Conservation (phyloP, 2,888 invertebrate species). For the Linnaemya tessellans region DNA sequence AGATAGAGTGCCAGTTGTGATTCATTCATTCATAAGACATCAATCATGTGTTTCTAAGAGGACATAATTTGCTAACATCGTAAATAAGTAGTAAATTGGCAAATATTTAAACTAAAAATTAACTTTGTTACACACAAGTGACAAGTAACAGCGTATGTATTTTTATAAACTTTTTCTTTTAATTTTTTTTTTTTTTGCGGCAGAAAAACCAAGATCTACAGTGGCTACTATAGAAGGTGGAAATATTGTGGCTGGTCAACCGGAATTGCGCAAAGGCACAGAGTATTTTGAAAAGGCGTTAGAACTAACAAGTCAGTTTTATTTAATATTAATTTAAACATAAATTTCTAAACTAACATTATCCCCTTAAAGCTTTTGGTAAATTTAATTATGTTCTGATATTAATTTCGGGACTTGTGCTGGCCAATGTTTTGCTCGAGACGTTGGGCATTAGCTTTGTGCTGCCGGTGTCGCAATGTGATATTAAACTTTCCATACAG, state of each 20-base stretch:
- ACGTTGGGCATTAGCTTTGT: conserved; percentile 85
- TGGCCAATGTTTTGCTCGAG: conserved; percentile 83
- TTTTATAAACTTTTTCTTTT: conserved; percentile 1
- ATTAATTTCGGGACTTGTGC: conserved; percentile 84
- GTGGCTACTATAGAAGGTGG: conserved; percentile 74
- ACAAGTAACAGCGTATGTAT: background rate
- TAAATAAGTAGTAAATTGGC: conserved; percentile 5
- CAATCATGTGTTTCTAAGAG: conserved; percentile 31
- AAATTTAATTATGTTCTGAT: conserved; percentile 84
- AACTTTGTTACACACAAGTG: background rate
- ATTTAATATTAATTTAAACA: background rate
- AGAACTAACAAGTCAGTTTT: conserved; percentile 75
- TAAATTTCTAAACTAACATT: background rate
- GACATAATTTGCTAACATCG: background rate
- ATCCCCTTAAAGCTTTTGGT: conserved; percentile 83
- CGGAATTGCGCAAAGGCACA: conserved; percentile 73
- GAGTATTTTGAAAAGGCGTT: conserved; percentile 76
- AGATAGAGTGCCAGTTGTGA: conserved; percentile 1
- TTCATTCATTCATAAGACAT: conserved; percentile 36
- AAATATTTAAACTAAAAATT: conserved; percentile 34
- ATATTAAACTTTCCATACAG: conserved; percentile 80
- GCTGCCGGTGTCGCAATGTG: conserved; percentile 84
- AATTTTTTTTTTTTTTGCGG: conserved; percentile 55
- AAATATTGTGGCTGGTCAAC: conserved; percentile 73
- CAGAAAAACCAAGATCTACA: conserved; percentile 69